A percentile compares a stretch with the other conserved stretches of the same genome.
Evolutionary conservation across 2,113 vertebrate genomes (phyloP).

Genomic region (Aegotheles bennettii): DNA sequence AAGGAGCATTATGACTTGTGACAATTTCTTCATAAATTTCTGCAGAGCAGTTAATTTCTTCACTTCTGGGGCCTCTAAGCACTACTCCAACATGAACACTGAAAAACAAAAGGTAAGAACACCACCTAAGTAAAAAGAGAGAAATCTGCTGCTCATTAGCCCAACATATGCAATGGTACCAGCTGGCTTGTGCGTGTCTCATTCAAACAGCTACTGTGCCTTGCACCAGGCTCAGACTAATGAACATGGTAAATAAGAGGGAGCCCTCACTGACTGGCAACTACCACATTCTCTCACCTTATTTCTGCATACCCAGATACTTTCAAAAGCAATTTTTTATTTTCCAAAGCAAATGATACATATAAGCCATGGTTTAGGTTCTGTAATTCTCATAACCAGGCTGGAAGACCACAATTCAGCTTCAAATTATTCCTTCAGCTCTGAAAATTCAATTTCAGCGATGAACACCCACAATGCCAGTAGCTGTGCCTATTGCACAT

Average conservation of each 20-base stretch:
- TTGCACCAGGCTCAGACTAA: not conserved
- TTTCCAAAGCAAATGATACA: not conserved
- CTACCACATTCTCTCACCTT: not conserved
- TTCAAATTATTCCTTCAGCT: not conserved
- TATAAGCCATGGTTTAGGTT: not conserved
- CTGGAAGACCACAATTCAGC: not conserved
- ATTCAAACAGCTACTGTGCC: not conserved
- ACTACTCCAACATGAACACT: not conserved
- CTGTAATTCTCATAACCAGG: not conserved
- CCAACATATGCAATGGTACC: not conserved
- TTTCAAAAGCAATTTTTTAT: not conserved
- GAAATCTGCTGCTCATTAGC: not conserved
- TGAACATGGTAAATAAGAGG: not conserved
- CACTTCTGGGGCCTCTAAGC: not conserved
- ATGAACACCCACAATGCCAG: accelerated
- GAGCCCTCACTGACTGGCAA: not conserved
- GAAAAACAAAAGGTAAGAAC: not conserved
- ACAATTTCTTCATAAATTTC: not conserved
- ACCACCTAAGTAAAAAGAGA: not conserved
- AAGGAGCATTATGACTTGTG: not conserved
- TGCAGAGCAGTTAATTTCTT: not conserved
- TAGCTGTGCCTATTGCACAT: not conserved
- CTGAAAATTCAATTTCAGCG: not conserved
- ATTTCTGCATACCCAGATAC: not conserved
- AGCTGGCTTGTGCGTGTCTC: accelerated